A percentile compares a stretch with the other conserved stretches of the same genome.
phyloP scores from a whole-genome alignment of 2,113 vertebrate genomes.

The Coptodon rendalli region DNA sequence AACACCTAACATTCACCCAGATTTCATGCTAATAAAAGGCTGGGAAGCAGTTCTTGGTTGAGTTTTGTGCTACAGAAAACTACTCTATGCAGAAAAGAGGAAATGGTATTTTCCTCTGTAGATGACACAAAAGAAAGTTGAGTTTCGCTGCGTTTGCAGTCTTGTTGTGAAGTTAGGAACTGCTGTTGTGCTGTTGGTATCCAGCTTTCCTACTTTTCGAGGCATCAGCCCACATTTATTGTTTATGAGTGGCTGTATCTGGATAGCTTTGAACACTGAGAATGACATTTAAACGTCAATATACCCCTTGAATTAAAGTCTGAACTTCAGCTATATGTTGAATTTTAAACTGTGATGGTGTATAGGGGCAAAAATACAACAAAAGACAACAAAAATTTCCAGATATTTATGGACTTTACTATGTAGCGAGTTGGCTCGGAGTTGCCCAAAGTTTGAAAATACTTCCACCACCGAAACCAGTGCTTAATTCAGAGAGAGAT shows the following conservation, averaged over 20 bases:
- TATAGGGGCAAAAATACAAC: fast-evolving
- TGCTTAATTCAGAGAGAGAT: not conserved
- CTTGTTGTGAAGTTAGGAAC: not conserved
- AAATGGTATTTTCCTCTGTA: not conserved
- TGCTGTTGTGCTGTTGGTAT: not conserved
- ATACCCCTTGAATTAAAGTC: not conserved
- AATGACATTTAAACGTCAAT: not conserved
- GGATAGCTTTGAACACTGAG: not conserved
- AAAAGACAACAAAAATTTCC: not conserved
- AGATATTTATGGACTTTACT: not conserved
- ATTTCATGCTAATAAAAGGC: not conserved
- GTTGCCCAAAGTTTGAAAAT: not conserved
- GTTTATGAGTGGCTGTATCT: not conserved
- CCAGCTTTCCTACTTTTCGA: not conserved
- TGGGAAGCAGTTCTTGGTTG: not conserved
- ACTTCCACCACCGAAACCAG: not conserved
- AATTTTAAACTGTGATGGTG: not conserved
- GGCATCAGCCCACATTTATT: not conserved
- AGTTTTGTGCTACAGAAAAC: not conserved
- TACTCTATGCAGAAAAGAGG: not conserved
- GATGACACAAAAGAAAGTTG: not conserved
- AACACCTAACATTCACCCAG: not conserved
- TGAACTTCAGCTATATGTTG: not conserved
- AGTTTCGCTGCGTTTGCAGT: not conserved
- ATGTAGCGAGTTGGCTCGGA: fast-evolving